A percentile compares a stretch with the other conserved stretches of the same genome.
These are phyloP conservation scores for Vanessa tameamea DNA, from an alignment of 1,140 invertebrate species.

Conservation along the genomic window DNA sequence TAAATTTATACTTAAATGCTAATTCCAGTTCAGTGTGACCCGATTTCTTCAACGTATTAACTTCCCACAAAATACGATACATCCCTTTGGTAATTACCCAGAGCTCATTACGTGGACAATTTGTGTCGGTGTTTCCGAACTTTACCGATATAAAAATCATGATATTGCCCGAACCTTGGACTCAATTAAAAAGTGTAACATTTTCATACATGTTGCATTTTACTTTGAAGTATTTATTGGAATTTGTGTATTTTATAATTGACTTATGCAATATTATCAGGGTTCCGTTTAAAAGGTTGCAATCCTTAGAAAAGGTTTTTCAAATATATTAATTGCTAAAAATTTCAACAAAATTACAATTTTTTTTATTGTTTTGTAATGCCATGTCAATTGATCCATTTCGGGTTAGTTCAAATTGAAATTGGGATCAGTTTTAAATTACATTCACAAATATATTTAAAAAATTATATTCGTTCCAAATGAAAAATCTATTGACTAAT, in stretches of 20 bases:
- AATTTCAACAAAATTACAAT: too few species aligned
- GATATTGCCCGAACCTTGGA: not conserved
- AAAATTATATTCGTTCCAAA: too few species aligned
- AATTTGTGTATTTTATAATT: not conserved
- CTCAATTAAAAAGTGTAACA: not conserved
- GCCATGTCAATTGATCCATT: too few species aligned
- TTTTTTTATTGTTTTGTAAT: too few species aligned
- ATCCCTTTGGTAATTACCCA: constrained; percentile 13
- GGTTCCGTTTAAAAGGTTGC: too few species aligned
- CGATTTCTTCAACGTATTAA: constrained; percentile 10
- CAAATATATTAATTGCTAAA: too few species aligned
- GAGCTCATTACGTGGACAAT: constrained; percentile 25
- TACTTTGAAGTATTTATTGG: not conserved
- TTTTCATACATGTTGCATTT: not conserved
- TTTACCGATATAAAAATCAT: not conserved
- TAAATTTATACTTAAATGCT: not conserved
- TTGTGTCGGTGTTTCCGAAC: constrained; percentile 12
- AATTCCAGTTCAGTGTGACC: constrained; percentile 5
- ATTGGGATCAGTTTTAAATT: too few species aligned
- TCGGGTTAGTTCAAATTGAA: too few species aligned
- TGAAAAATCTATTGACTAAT: too few species aligned
- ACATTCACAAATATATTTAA: too few species aligned
- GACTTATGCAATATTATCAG: not conserved
- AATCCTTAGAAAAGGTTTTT: too few species aligned
- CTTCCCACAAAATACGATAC: constrained; percentile 26